Percentiles rank a stretch among this genome's conserved stretches.
phyloP scores from a whole-genome alignment of 1,140 invertebrate genomes.

The Venturia canescens region DNA sequence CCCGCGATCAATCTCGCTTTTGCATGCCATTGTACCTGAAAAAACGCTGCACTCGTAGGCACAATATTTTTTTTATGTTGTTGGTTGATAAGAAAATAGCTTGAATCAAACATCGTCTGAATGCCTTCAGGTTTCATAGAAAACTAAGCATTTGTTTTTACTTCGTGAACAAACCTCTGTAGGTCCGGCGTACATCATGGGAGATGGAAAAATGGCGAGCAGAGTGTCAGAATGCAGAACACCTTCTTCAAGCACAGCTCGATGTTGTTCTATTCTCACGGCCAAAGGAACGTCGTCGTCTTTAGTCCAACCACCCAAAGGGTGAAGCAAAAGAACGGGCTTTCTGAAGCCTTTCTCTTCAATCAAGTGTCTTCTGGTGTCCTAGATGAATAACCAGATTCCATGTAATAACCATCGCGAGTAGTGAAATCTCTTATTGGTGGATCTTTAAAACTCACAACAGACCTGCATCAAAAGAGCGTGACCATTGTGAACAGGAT shows the following conservation, averaged over 20 bases:
- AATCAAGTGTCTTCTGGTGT: constrained; percentile 90
- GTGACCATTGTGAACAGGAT: constrained; percentile 99
- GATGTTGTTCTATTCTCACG: constrained; percentile 88
- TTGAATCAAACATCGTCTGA: background rate
- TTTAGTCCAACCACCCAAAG: constrained; percentile 99
- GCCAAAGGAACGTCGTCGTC: constrained; percentile 98
- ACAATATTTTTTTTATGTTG: constrained; percentile 44
- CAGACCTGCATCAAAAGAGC: constrained; percentile 93
- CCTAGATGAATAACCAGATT: constrained; percentile 72
- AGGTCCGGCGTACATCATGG: constrained; percentile 99
- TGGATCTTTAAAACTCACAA: background rate
- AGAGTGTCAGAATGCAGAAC: constrained; percentile 93
- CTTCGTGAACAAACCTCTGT: constrained; percentile 89
- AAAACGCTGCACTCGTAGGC: background rate
- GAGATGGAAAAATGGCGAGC: constrained; percentile 98
- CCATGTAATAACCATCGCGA: background rate
- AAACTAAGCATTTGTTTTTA: too few species aligned
- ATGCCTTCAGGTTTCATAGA: too few species aligned
- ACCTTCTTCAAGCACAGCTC: constrained; percentile 92
- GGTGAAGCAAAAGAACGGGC: constrained; percentile 96
- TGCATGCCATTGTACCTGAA: constrained; percentile 98
- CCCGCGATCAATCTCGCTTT: constrained; percentile 97
- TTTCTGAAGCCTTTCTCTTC: constrained; percentile 92
- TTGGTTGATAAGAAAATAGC: constrained; percentile 12
- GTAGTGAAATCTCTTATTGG: background rate